Conservation (phyloP, 2,797 vertebrate species). For the Scarus forsteni region DNA sequence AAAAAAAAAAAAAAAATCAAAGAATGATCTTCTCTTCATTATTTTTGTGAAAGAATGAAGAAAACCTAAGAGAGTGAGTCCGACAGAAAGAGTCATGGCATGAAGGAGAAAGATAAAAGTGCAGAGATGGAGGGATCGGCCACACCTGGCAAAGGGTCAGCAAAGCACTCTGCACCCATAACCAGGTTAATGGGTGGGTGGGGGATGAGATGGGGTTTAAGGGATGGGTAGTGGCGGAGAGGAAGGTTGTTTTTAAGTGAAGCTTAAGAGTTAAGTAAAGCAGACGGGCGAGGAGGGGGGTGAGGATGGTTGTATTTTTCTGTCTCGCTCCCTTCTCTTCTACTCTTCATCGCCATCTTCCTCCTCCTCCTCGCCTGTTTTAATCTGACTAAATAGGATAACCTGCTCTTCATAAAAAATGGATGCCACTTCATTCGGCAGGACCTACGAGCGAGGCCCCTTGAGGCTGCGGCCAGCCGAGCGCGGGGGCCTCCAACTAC, state of each 20-base stretch:
- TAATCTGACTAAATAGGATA: constrained; percentile 83
- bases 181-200: constrained; percentile 74
- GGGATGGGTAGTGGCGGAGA: constrained; percentile 2
- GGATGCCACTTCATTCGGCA: constrained; percentile 78
- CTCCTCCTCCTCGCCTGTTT: constrained; percentile 66
- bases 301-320: constrained; percentile 60
- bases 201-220: constrained; percentile 20
- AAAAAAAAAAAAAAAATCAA: no score
- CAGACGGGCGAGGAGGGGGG: constrained; percentile 15
- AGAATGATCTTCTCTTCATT: no score
- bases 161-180: constrained; percentile 68
- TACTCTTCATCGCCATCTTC: constrained; percentile 46
- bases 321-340: constrained; percentile 65
- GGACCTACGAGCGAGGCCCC: constrained; percentile 70
- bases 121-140: constrained; percentile 10
- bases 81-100: background rate
- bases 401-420: constrained; percentile 84
- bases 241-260: constrained; percentile 52
- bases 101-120: background rate
- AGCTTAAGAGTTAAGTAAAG: constrained; percentile 59
- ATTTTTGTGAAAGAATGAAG: background rate
- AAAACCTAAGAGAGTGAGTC: background rate
- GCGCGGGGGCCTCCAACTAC: constrained; percentile 63
- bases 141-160: constrained; percentile 74
- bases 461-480: constrained; percentile 57